Base-by-base conservation (phyloP, 2,797 vertebrate species). In the Sebastes diaconus region DNA sequence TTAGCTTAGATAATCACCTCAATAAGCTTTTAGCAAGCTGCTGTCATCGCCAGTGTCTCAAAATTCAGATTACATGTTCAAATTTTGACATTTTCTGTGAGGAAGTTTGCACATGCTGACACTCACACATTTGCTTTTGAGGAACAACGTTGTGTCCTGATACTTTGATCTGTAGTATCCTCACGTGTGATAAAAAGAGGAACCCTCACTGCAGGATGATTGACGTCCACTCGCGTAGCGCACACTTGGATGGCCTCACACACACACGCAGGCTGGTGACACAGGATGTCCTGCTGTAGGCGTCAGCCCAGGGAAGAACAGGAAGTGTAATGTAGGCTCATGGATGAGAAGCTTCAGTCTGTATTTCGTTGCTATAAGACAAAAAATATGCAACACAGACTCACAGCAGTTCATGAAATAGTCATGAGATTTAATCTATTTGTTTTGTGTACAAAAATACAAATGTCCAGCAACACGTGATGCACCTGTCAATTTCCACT, bases 281-380 rank as follows among this genome's bases (percentile, higher is more conserved):
- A 84, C 89, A 92, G 93, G 93, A 94, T 93, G 90, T 94, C 94
- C 94, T 94, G 86, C 77, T 64, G 83, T 79, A 77, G 77, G 86
- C 78, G 80, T 90, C 58, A 71, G 75, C 78, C 32, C 14, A 58
- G 55, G 77, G 80, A 89, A 84, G 80, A 90, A 90, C 79, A 91
- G 90, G 92, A 95, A 93, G 89, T 89, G 73, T 70, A 73, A 71
- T 54, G 27, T 50, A 73, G 16, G 66, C 65, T 78, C 57, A 75
- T 8, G 30, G 69, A 67, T 68, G 67, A 73, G 27, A 78, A 69
- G 30, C 22, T 25, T 75, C 64, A 20, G 66, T 67, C 11, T 74
- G 29, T 14, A 20, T 71, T 50, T 61, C 52, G 13, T 39, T 39
- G 13, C 13, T 39, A 39, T 39, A 39, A 39, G 5, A 39, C 39